phyloP scores from a whole-genome alignment of 2,113 vertebrate species.

The Sturnira hondurensis region DNA sequence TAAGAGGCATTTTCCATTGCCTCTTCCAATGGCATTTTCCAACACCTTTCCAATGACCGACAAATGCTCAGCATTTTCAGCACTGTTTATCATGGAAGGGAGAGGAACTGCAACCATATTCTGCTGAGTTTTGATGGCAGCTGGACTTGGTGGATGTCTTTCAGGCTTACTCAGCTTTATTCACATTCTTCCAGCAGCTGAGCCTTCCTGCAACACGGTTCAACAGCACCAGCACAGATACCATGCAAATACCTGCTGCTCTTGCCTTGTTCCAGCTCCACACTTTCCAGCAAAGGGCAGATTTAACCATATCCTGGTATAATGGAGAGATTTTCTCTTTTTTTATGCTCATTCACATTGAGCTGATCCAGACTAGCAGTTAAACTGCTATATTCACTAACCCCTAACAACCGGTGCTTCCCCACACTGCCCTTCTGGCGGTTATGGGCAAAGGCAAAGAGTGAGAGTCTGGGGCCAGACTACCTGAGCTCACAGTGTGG shows the following conservation, averaged over 20 bases:
- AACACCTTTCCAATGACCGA: too few relatives aligned
- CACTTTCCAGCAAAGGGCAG: neutral
- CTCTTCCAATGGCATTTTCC: too few relatives aligned
- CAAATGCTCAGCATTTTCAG: neutral
- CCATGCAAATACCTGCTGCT: neutral
- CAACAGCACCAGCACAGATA: neutral
- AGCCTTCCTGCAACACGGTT: neutral
- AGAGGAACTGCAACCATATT: neutral
- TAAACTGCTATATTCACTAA: neutral
- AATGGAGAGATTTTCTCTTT: neutral
- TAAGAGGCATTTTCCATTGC: conserved; percentile 39
- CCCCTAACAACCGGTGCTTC: neutral
- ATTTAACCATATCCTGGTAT: neutral
- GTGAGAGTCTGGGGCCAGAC: neutral
- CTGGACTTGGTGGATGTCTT: neutral
- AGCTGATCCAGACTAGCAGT: neutral
- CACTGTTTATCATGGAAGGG: neutral
- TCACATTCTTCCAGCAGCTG: neutral
- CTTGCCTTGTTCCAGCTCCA: neutral
- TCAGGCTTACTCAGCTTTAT: neutral
- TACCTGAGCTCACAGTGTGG: neutral
- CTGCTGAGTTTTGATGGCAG: neutral
- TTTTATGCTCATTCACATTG: neutral
- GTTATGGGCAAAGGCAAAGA: neutral
- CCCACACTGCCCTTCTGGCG: neutral